A percentile compares a stretch with the other conserved stretches of the same genome.
These are phyloP conservation scores for Troides aeacus DNA, from an alignment of 2,888 invertebrate genomes.

Conservation along the genomic window DNA sequence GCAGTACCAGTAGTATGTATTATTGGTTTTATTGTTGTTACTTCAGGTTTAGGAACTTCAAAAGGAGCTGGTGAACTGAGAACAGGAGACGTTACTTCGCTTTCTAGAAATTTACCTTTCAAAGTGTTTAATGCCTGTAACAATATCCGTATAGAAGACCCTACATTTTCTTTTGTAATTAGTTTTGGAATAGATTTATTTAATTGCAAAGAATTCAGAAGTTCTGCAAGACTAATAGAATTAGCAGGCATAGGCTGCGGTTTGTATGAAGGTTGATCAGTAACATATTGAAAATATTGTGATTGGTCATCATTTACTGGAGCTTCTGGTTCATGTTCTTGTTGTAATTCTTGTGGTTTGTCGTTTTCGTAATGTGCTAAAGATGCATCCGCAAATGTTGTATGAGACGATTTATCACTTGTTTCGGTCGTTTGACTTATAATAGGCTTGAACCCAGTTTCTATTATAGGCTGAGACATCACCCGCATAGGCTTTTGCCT, in stretches of 20 bases:
- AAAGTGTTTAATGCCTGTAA: conserved; percentile 86
- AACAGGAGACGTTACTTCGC: conserved; percentile 56
- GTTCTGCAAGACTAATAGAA: conserved; percentile 65
- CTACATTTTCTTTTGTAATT: conserved; percentile 87
- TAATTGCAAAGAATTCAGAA: conserved; percentile 86
- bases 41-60: conserved; percentile 43
- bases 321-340: conserved; percentile 37
- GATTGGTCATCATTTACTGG: conserved; percentile 40
- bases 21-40: conserved; percentile 48
- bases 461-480: conserved; percentile 52
- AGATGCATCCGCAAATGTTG: conserved; percentile 39
- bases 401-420: conserved; percentile 48
- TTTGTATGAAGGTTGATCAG: conserved; percentile 48
- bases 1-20: conserved; percentile 44
- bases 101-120: conserved; percentile 70
- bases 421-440: conserved; percentile 42
- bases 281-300: conserved; percentile 56
- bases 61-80: conserved; percentile 67
- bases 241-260: conserved; percentile 46
- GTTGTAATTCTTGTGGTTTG: conserved; percentile 42
- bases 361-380: conserved; percentile 41
- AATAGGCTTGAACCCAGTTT: conserved; percentile 69
- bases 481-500: conserved; percentile 48
- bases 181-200: conserved; percentile 88
- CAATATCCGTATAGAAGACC: conserved; percentile 87